phyloP scores from a whole-genome alignment of 2,113 vertebrate genomes.

The Lutjanus erythropterus region DNA sequence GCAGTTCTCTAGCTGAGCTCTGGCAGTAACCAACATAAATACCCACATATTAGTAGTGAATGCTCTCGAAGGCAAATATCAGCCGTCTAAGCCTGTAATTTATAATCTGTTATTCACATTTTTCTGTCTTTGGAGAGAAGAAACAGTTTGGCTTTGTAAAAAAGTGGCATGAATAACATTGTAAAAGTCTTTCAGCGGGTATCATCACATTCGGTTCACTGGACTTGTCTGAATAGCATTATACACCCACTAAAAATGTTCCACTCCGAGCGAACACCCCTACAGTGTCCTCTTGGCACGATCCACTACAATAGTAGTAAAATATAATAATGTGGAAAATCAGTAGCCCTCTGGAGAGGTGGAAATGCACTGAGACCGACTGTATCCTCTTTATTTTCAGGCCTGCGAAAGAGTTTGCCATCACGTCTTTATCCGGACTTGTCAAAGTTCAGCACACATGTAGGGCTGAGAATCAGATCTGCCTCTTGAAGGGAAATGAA shows the following conservation, averaged over 20 bases:
- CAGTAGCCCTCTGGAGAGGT: conserved; percentile 41
- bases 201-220: conserved; percentile 15
- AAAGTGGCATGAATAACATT: background rate
- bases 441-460: conserved; percentile 29
- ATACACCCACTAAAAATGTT: conserved; percentile 30
- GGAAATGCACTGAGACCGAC: conserved; percentile 13
- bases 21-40: background rate
- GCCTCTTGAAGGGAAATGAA: conserved; percentile 41
- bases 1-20: background rate
- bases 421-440: conserved; percentile 42
- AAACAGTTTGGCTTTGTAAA: background rate
- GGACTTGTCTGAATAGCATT: conserved; percentile 26
- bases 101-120: background rate
- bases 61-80: background rate
- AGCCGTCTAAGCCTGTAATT: background rate
- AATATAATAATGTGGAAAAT: conserved; percentile 66
- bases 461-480: conserved; percentile 31
- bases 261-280: conserved; percentile 5
- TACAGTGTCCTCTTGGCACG: conserved; percentile 36
- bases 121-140: background rate
- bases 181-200: background rate
- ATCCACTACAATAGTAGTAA: conserved; percentile 49
- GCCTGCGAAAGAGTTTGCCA: conserved; percentile 42
- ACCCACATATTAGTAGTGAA: background rate
- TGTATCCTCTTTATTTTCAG: conserved; percentile 45